Base-by-base conservation (phyloP, 2,888 invertebrate genomes). In the Meandrusa payeni region DNA sequence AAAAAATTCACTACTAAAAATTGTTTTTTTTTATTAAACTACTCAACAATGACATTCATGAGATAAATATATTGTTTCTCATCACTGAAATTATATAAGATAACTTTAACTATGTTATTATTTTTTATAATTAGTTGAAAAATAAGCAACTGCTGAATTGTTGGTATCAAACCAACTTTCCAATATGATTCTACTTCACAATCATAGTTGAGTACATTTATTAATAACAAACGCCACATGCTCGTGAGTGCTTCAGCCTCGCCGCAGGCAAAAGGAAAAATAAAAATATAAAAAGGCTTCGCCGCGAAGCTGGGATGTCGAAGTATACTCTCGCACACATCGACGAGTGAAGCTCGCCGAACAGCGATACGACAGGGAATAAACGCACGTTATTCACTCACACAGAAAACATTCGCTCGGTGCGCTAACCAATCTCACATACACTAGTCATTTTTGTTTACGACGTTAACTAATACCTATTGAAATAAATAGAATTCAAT, bases 241-340 rank as follows among this genome's bases (percentile, higher is more conserved):
- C 60, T 60, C 58, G 61, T 57, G 61, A 69, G 61, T 61, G 64
- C 63, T 66, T 68, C 70, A 69, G 63, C 64, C 62, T 64, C 64
- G 65, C 69, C 70, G 67, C 68, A 76, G 65, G 67, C 67, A 78
- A 64, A 64, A 80, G 78, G 77, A 81, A 83, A 85, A 86, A 82
- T 76, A 81, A 83, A 81, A 78, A 64, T 63, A 82, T 72, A 81
- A 83, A 78, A 82, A 81, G 81, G 73, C 76, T 76, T 57, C 63
- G 76, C 72, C 68, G 74, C 74, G 58, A 68, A 69, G 77, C 72
- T 64, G 66, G 61, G 61, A 57, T 54, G 58, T 61, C 61, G 54
- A 53, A 59, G 79, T 75, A 74, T 74, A 78, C 66, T 57, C 65
- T 58, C 64, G 56, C 58, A 72, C 71, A 77, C 73, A 75, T 55